Evolutionary conservation across 2,888 invertebrate genomes (phyloP).

Genomic region (Atethmia centrago): DNA sequence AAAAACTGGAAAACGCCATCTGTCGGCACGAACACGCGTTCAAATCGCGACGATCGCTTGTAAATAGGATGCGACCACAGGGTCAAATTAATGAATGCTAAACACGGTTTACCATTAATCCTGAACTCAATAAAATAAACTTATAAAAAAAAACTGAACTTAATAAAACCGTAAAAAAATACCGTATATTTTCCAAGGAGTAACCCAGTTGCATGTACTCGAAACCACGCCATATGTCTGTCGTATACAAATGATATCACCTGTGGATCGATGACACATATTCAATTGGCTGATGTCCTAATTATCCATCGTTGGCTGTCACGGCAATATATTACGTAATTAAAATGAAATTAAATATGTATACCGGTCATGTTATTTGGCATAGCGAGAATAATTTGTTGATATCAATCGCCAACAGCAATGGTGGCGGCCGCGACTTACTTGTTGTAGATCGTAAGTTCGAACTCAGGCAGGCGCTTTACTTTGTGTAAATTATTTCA

Average conservation of each 20-base stretch:
- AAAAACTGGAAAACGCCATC: no score
- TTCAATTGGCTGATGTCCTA: constrained; percentile 55
- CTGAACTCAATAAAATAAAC: no score
- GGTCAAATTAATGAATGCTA: not conserved
- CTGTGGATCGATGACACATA: constrained; percentile 41
- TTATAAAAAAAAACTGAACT: no score
- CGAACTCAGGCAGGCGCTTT: no score
- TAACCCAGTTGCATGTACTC: not conserved
- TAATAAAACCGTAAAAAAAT: no score
- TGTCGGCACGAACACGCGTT: no score
- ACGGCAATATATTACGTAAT: constrained; percentile 43
- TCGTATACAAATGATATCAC: constrained; percentile 30
- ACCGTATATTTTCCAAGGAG: no score
- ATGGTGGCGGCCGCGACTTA: no score
- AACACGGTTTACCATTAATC: not conserved
- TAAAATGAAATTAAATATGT: constrained; percentile 42
- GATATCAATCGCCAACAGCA: not conserved
- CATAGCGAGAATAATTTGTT: constrained; percentile 10
- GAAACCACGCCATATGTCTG: not conserved
- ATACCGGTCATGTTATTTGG: constrained; percentile 10
- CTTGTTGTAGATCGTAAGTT: no score
- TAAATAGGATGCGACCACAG: not conserved
- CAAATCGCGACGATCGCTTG: no score
- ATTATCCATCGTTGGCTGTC: constrained; percentile 42
- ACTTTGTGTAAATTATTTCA: no score